Percentiles rank a stretch among this genome's conserved stretches.
phyloP scores from a whole-genome alignment of 2,888 invertebrate genomes.

The Orthonychiurus folsomi region DNA sequence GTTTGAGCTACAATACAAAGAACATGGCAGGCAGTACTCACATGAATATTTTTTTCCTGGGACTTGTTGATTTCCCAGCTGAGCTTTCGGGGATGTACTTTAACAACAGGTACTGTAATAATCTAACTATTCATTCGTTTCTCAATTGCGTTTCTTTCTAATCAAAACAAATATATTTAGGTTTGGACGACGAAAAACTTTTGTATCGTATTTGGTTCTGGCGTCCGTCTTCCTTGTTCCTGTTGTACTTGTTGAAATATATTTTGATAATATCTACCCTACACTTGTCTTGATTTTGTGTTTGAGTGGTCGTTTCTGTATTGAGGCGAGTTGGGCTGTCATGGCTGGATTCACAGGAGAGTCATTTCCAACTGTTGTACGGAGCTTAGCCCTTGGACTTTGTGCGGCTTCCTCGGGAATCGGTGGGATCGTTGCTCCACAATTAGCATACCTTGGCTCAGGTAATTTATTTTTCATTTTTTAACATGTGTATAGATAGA shows the following conservation, averaged over 20 bases:
- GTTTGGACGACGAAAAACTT: constrained; percentile 30
- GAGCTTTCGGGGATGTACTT: constrained; percentile 32
- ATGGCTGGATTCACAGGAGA: constrained; percentile 37
- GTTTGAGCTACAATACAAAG: constrained; percentile 27
- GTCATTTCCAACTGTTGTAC: constrained; percentile 32
- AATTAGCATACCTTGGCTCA: constrained; percentile 29
- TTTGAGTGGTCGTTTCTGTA: constrained; percentile 26
- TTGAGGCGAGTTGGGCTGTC: constrained; percentile 27
- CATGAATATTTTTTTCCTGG: constrained; percentile 26
- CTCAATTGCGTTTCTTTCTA: background rate
- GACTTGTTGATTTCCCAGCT: constrained; percentile 27
- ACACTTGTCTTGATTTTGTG: constrained; percentile 19
- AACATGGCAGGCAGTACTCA: constrained; percentile 30
- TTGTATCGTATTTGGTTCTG: constrained; percentile 19
- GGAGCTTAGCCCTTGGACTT: constrained; percentile 27
- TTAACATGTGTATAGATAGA: too few relatives aligned
- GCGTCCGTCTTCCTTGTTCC: constrained; percentile 23
- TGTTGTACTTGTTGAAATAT: constrained; percentile 19
- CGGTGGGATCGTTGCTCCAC: constrained; percentile 35
- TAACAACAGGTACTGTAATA: constrained; percentile 23
- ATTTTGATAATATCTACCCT: background rate
- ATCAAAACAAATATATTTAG: constrained; percentile 16
- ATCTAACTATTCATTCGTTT: background rate
- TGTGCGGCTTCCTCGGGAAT: constrained; percentile 25
- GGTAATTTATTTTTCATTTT: constrained; percentile 23